phyloP scores from a whole-genome alignment of 2,797 vertebrate species.

The Vireo griseus region DNA sequence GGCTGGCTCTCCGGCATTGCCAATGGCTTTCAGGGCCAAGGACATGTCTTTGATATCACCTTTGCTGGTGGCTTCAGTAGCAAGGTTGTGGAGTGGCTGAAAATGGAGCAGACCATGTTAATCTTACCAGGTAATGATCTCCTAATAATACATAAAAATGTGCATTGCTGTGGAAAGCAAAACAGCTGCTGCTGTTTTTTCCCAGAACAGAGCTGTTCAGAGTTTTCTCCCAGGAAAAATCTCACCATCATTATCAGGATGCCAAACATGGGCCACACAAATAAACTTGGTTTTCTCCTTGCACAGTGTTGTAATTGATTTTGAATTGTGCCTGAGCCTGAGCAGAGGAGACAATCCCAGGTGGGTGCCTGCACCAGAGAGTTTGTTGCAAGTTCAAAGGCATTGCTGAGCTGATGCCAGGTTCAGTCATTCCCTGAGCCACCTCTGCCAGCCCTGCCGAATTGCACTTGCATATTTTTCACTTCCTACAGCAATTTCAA shows the following conservation, averaged over 20 bases:
- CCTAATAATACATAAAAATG: neutral
- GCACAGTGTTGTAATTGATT: neutral
- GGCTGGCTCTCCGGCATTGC: slow-evolving; percentile 83
- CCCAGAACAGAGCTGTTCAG: neutral
- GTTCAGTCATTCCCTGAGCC: rapidly evolving
- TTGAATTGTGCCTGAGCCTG: neutral
- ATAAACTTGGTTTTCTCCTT: neutral
- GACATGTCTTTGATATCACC: slow-evolving; percentile 70
- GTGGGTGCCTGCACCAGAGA: neutral
- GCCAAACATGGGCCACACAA: rapidly evolving
- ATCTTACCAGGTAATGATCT: neutral
- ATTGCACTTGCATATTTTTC: neutral
- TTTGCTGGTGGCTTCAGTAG: slow-evolving; percentile 66
- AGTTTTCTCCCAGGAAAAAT: neutral
- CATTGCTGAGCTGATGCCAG: neutral
- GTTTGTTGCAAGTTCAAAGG: neutral
- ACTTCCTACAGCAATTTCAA: neutral
- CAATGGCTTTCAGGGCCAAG: slow-evolving; percentile 80
- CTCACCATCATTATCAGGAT: neutral
- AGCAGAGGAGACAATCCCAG: neutral
- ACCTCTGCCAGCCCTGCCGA: neutral
- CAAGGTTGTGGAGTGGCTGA: slow-evolving; percentile 83
- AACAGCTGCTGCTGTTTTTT: neutral
- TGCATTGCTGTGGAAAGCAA: neutral
- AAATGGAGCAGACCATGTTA: neutral